Percentiles rank a stretch among this genome's conserved stretches.
phyloP scores from a whole-genome alignment of 2,797 vertebrate genomes.

The Ctenopoma kingsleyae region DNA sequence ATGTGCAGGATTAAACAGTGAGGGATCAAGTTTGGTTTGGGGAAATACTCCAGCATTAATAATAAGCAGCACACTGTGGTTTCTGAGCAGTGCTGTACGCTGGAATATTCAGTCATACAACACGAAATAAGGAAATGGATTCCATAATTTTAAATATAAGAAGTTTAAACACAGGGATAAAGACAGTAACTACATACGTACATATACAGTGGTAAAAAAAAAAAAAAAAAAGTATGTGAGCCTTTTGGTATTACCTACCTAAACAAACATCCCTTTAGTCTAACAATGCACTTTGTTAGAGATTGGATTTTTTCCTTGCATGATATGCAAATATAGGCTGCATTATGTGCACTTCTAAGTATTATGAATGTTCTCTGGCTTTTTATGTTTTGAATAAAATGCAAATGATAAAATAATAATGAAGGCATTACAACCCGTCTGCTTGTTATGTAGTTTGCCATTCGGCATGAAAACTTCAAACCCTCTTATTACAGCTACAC shows the following conservation, averaged over 20 bases:
- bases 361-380: too few species aligned
- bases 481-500: neutral
- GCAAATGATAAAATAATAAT: neutral
- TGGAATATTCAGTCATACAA: neutral
- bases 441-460: neutral
- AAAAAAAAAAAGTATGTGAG: too few species aligned
- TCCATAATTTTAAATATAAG: neutral
- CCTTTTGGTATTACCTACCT: too few species aligned
- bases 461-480: neutral
- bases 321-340: too few species aligned
- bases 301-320: too few species aligned
- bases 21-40: slow-evolving; percentile 61
- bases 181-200: too few species aligned
- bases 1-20: slow-evolving; percentile 60
- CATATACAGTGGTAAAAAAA: too few species aligned
- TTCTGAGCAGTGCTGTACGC: neutral
- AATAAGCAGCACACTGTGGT: slow-evolving; percentile 25
- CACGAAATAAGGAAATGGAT: neutral
- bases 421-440: neutral
- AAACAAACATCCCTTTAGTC: too few species aligned
- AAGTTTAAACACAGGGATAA: neutral
- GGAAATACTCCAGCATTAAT: slow-evolving; percentile 45
- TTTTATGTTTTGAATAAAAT: too few species aligned
- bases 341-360: too few species aligned
- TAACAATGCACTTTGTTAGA: too few species aligned